Base-by-base conservation (phyloP, 2,797 vertebrate genomes). In the Amphiprion clarkii region DNA sequence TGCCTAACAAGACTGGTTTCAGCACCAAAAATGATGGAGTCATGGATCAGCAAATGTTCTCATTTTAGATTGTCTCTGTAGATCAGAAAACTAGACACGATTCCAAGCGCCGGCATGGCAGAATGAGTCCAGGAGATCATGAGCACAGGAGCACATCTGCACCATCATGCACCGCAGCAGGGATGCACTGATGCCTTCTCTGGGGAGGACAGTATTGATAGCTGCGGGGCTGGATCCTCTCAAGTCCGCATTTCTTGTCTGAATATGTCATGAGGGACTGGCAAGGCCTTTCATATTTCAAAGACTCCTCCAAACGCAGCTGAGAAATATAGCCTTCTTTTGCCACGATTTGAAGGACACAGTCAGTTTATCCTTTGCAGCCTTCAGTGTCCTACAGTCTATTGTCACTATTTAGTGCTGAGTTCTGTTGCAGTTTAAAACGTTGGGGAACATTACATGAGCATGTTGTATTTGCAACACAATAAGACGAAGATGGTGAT, bases 101-200 rank as follows among this genome's bases (percentile, higher is more conserved):
- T 6, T 66, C 39, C 31, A 66, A 75, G 65, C 52, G 49, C 46
- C 42, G 36, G 29, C 33, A 71, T 59, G 21, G 31, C 33, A 58
- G 58, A 62, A 61, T 48, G 70, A 40, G 9, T 68, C 39, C 7
- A 57, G 31, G 23, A 70, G 64, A 49, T 36, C 65, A 17, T 42
- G 49, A 72, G 70, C 53, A 62, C 62, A 76, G 33, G 51, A 71
- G 57, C 65, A 72, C 65, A 59, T 76, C 31, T 69, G 1, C 66
- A 68, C 64, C 53, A 54, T 25, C 42, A 68, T 67, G 27, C 48
- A 57, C 23, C 54, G 46, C 17, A 53, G 61, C 17, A 67, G 21
- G 29, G 52, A 69, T 62, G 36, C 39, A 29, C 12, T 56, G 44
- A 70, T 67, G 46, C 17, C 25, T 13, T 72, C 25, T 68, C 56